A percentile compares a stretch with the other conserved stretches of the same genome.
Conservation (phyloP, 2,797 vertebrate genomes). For the Fistularia commersonii region DNA sequence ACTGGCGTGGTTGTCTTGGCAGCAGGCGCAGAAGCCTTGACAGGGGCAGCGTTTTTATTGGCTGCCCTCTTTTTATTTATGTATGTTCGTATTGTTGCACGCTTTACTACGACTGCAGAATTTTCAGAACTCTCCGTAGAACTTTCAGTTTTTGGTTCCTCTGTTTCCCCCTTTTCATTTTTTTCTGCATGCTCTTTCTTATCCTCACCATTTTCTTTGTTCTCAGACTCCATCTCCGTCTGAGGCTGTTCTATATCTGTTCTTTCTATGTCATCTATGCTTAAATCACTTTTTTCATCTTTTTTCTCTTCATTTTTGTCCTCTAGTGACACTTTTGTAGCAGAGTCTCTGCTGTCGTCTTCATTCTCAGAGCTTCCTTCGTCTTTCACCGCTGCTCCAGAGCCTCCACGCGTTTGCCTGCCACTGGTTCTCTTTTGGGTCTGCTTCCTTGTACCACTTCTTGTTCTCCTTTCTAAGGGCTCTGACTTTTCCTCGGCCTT, state of each 20-base stretch:
- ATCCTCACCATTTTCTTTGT: slow-evolving; percentile 52
- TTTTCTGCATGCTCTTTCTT: slow-evolving; percentile 48
- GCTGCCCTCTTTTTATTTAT: slow-evolving; percentile 65
- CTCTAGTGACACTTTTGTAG: not conserved
- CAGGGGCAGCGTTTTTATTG: slow-evolving; percentile 47
- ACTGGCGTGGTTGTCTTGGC: slow-evolving; percentile 33
- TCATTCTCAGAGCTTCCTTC: slow-evolving; percentile 77
- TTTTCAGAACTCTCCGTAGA: slow-evolving; percentile 66
- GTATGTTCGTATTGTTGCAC: slow-evolving; percentile 64
- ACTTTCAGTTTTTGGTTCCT: slow-evolving; percentile 14
- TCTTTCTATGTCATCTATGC: slow-evolving; percentile 48
- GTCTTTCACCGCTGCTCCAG: slow-evolving; percentile 46
- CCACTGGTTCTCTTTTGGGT: slow-evolving; percentile 24
- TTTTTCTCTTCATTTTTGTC: slow-evolving; percentile 40
- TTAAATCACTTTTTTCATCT: slow-evolving; percentile 44
- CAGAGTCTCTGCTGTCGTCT: slow-evolving; percentile 34
- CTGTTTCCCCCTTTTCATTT: slow-evolving; percentile 12
- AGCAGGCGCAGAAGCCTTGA: slow-evolving; percentile 18
- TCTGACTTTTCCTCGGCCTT: slow-evolving; percentile 69
- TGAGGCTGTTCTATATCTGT: slow-evolving; percentile 42
- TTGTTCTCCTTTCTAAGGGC: slow-evolving; percentile 66
- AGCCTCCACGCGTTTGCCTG: slow-evolving; percentile 31
- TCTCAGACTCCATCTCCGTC: slow-evolving; percentile 45
- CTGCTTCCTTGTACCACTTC: slow-evolving; percentile 49
- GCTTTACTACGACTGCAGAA: slow-evolving; percentile 34